A percentile compares a stretch with the other conserved stretches of the same genome.
phyloP scores from a whole-genome alignment of 1,140 invertebrate species.

The Microplitis mediator region DNA sequence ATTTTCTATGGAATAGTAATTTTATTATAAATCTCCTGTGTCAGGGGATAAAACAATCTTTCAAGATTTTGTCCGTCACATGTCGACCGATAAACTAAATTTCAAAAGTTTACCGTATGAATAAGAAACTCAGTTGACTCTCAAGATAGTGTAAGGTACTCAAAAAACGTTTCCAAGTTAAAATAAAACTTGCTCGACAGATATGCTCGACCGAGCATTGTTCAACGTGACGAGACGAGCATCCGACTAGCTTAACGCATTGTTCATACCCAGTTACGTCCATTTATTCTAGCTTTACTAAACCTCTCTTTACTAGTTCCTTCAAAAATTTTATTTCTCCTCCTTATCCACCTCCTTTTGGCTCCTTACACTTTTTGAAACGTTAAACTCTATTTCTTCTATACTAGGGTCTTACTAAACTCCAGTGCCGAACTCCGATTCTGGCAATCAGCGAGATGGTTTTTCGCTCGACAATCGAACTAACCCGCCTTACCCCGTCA shows the following conservation, averaged over 20 bases:
- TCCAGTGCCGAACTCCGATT: constrained; percentile 3
- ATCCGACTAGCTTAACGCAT: constrained; percentile 12
- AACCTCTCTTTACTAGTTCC: too few relatives aligned
- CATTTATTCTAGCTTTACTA: not conserved
- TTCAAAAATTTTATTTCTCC: too few relatives aligned
- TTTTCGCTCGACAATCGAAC: constrained; percentile 16
- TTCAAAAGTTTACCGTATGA: too few relatives aligned
- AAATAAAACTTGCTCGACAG: not conserved
- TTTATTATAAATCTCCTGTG: not conserved
- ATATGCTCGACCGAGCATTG: constrained; percentile 18
- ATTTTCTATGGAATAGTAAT: too few relatives aligned
- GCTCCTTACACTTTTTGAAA: too few relatives aligned
- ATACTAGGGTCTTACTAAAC: not conserved
- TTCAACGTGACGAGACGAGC: constrained; percentile 18
- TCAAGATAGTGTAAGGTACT: constrained; percentile 1
- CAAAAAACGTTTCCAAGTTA: not conserved
- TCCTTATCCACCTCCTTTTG: too few relatives aligned
- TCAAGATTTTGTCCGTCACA: not conserved
- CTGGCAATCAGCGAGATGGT: constrained; percentile 11
- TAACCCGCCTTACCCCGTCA: too few relatives aligned
- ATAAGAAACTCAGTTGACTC: not conserved
- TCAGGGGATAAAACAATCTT: not conserved
- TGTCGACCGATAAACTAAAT: not conserved
- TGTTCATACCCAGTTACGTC: constrained; percentile 18
- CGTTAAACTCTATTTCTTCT: too few relatives aligned